A percentile compares a stretch with the other conserved stretches of the same genome.
Evolutionary conservation across 2,113 vertebrate genomes (phyloP).

Genomic region (Nothoprocta perdicaria): DNA sequence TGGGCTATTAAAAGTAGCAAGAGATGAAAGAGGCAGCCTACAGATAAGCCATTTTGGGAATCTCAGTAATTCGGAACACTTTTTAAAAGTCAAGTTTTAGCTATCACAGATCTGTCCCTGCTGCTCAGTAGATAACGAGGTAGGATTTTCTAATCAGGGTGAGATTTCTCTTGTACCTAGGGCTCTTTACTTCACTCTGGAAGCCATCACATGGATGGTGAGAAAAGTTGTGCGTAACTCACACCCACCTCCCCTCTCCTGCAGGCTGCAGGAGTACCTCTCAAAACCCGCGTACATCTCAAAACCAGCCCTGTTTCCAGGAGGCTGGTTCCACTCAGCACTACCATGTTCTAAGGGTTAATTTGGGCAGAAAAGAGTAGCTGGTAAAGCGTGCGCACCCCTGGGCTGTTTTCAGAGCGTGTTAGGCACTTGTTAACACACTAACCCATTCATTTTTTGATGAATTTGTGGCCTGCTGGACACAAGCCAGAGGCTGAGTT

Average conservation of each 20-base stretch:
- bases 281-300: neutral
- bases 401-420: conserved; percentile 52
- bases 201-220: neutral
- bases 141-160: neutral
- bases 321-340: neutral
- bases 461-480: conserved; percentile 48
- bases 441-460: conserved; percentile 73
- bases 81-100: conserved; percentile 45
- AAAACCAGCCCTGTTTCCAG: neutral
- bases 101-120: conserved; percentile 26
- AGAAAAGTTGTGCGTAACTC: neutral
- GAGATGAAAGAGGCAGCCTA: conserved; percentile 43
- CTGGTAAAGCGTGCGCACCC: conserved; percentile 13
- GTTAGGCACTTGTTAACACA: conserved; percentile 75
- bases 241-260: neutral
- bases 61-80: conserved; percentile 16
- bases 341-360: conserved; percentile 53
- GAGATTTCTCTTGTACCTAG: conserved; percentile 1
- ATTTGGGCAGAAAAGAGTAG: conserved; percentile 32
- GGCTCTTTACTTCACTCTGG: conserved; percentile 25
- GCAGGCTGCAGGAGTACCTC: neutral
- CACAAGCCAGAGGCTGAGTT: conserved; percentile 58
- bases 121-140: conserved; percentile 33
- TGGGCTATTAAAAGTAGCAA: conserved; percentile 39
- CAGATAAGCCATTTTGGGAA: conserved; percentile 41